phyloP scores from a whole-genome alignment of 1,140 invertebrate genomes.

The Heliconius eleuchia region DNA sequence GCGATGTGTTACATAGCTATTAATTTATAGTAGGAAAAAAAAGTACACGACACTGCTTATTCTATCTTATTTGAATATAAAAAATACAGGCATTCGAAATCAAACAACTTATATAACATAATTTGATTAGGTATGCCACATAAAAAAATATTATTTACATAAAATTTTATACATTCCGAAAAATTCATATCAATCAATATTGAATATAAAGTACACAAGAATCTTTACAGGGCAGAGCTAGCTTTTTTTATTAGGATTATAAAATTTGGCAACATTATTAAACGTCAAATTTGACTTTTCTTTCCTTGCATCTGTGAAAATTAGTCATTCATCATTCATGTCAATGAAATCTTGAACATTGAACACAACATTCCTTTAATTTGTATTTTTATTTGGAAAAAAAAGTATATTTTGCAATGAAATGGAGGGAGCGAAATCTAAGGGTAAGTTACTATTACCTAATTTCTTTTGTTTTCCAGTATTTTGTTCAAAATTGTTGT shows the following conservation, averaged over 20 bases:
- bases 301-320: constrained; percentile 24
- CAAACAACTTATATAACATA: too few species aligned
- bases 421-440: constrained; percentile 64
- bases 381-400: constrained; percentile 47
- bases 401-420: constrained; percentile 58
- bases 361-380: constrained; percentile 41
- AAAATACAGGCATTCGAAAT: too few species aligned
- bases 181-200: too few species aligned
- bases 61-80: too few species aligned
- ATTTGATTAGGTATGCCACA: too few species aligned
- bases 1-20: too few species aligned
- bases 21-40: too few species aligned
- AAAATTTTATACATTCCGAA: too few species aligned
- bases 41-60: too few species aligned
- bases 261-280: not conserved
- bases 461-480: not conserved
- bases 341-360: constrained; percentile 38
- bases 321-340: constrained; percentile 45
- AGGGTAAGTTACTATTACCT: constrained; percentile 50
- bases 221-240: too few species aligned
- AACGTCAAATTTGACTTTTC: constrained; percentile 23
- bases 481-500: constrained; percentile 13
- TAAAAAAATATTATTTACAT: too few species aligned
- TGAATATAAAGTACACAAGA: too few species aligned
- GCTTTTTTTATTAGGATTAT: not conserved